phyloP scores from a whole-genome alignment of 2,797 vertebrate species.

The Tenualosa ilisha region DNA sequence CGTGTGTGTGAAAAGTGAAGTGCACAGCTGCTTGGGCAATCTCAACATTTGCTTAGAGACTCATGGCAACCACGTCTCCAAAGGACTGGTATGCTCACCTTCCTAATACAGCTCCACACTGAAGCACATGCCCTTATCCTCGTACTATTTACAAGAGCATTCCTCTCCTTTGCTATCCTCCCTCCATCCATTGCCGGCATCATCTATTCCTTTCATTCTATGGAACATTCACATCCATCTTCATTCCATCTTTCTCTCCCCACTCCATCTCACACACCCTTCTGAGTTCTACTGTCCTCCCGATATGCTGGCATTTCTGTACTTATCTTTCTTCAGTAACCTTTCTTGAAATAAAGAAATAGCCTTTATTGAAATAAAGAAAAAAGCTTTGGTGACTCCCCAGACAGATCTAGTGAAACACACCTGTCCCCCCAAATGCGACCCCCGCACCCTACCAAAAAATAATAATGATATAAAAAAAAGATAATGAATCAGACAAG shows the following conservation, averaged over 20 bases:
- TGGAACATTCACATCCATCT: too few relatives aligned
- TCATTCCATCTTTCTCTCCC: neutral
- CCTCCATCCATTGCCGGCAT: too few relatives aligned
- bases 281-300: neutral
- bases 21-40: slow-evolving; percentile 40
- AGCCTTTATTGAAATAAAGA: too few relatives aligned
- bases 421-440: too few relatives aligned
- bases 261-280: neutral
- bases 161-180: neutral
- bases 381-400: neutral
- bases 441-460: too few relatives aligned
- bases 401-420: neutral
- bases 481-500: slow-evolving; percentile 49
- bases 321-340: neutral
- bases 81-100: slow-evolving; percentile 64
- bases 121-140: slow-evolving; percentile 38
- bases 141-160: slow-evolving; percentile 14
- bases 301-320: too few relatives aligned
- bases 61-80: slow-evolving; percentile 67
- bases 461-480: too few relatives aligned
- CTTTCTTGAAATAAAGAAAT: neutral
- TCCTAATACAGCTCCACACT: slow-evolving; percentile 37
- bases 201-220: too few relatives aligned
- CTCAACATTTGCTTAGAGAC: slow-evolving; percentile 39
- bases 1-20: slow-evolving; percentile 25